Evolutionary conservation across 2,113 vertebrate species (phyloP), one percentile per base, ranked within the genome.

Genomic region (Suncus etruscus): DNA sequence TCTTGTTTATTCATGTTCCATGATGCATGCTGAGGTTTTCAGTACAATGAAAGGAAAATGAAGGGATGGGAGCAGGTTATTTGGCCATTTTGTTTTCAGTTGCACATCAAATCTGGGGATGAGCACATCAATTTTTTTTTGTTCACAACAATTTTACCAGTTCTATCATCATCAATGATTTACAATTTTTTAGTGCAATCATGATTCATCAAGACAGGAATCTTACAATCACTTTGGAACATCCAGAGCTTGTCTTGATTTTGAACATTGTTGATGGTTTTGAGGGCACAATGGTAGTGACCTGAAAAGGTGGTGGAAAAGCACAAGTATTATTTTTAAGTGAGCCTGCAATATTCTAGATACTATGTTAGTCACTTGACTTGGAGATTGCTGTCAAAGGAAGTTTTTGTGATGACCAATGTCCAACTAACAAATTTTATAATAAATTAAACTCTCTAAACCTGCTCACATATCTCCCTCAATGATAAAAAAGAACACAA

Each of bases 161-260:
- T 99, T 98, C 99, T 98, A 96, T 99, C 99, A 92, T 99, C 99
- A 82, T 99, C 99, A 82, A 99, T 99, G 90, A 99, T 99, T 98
- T 99, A 99, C 98, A 99, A 99, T 96, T 99, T 99, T 77, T 99
- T 99, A 97, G 99, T 99, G 96, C 99, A 99, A 99, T 99, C 99
- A 27, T 99, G 99, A 98, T 99, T 99, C 99, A 99, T 99, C 99
- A 99, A 48, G 99, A 99, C 0, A 99, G 96, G 95, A 99, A 99
- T 92, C 99, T 98, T 94, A 99, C 99, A 9, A 99, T 99, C 90
- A 99, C 99, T 96, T 99, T 99, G 91, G 99, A 99, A 99, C 89
- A 99, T 99, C 97, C 99, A 99, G 92, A 99, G 99, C 65, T 99
- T 99, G 83, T 99, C 99, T 93, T 99, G 98, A 95, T 99, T 99